Conservation (phyloP, 2,888 invertebrate species). For the Mesoligia furuncula region DNA sequence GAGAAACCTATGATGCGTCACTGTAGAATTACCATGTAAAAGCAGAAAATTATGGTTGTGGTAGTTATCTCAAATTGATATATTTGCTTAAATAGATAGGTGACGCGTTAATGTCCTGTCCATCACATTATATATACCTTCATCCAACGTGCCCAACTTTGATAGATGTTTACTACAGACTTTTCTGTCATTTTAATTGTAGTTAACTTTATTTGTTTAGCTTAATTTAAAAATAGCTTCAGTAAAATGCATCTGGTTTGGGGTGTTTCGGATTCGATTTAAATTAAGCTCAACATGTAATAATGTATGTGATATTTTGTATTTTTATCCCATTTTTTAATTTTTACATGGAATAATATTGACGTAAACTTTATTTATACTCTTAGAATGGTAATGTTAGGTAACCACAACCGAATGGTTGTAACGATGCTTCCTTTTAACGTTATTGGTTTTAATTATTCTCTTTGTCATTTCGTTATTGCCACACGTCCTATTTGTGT, state of each 20-base stretch:
- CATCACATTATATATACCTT: slow-evolving; percentile 65
- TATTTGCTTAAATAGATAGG: slow-evolving; percentile 82
- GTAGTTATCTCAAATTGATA: slow-evolving; percentile 89
- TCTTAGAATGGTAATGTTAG: slow-evolving; percentile 77
- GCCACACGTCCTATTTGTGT: slow-evolving; percentile 79
- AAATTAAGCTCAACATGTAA: slow-evolving; percentile 90
- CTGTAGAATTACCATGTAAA: slow-evolving; percentile 85
- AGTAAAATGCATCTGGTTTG: slow-evolving; percentile 69
- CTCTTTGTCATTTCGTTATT: slow-evolving; percentile 85
- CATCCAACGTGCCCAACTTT: slow-evolving; percentile 68
- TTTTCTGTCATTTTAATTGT: slow-evolving; percentile 68
- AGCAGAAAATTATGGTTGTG: slow-evolving; percentile 89
- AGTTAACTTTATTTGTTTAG: slow-evolving; percentile 86
- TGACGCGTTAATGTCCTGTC: slow-evolving; percentile 78
- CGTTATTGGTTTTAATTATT: slow-evolving; percentile 82
- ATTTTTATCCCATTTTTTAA: slow-evolving; percentile 84
- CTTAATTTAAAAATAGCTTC: slow-evolving; percentile 86
- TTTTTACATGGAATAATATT: slow-evolving; percentile 81
- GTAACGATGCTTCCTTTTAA: slow-evolving; percentile 86
- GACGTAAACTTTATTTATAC: slow-evolving; percentile 82
- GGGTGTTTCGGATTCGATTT: slow-evolving; percentile 80
- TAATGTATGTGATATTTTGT: slow-evolving; percentile 91
- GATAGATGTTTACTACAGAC: slow-evolving; percentile 69
- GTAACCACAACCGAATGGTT: slow-evolving; percentile 75
- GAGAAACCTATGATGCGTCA: slow-evolving; percentile 77